phyloP scores from a whole-genome alignment of 2,797 vertebrate species.

The Lerista edwardsae region DNA sequence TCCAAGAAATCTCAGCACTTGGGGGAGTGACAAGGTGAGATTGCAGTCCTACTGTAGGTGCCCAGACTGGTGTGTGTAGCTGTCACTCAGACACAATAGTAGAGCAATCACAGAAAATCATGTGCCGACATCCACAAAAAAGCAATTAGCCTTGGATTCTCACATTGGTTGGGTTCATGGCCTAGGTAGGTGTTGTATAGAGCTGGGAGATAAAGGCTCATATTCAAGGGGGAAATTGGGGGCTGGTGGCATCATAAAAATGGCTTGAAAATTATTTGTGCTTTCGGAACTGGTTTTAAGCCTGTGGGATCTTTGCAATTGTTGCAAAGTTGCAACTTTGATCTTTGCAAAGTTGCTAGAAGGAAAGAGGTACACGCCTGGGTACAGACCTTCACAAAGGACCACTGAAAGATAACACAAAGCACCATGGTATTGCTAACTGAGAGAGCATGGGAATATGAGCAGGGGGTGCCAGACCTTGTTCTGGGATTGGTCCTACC shows the following conservation, averaged over 20 bases:
- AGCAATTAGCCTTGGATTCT: constrained; percentile 34
- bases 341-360: no score
- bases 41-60: constrained; percentile 24
- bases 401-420: background rate
- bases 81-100: constrained; percentile 31
- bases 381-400: background rate
- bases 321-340: no score
- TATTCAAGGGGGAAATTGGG: constrained; percentile 11
- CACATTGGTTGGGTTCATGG: constrained; percentile 2
- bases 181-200: constrained; percentile 2
- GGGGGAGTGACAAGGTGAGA: constrained; percentile 27
- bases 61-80: constrained; percentile 9
- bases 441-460: background rate
- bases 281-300: background rate
- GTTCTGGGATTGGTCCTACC: background rate
- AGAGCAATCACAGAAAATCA: constrained; percentile 6
- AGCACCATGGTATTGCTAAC: background rate
- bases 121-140: constrained; percentile 22
- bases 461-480: no score
- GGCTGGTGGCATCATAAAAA: background rate
- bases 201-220: constrained; percentile 22
- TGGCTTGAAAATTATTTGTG: background rate
- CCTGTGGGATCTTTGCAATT: background rate
- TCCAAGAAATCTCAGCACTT: constrained; percentile 3
- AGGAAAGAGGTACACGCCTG: background rate